Evolutionary conservation across 2,797 vertebrate genomes (phyloP), one percentile per base, ranked within the genome.

Genomic region (Chlorospingus semifuscus): DNA sequence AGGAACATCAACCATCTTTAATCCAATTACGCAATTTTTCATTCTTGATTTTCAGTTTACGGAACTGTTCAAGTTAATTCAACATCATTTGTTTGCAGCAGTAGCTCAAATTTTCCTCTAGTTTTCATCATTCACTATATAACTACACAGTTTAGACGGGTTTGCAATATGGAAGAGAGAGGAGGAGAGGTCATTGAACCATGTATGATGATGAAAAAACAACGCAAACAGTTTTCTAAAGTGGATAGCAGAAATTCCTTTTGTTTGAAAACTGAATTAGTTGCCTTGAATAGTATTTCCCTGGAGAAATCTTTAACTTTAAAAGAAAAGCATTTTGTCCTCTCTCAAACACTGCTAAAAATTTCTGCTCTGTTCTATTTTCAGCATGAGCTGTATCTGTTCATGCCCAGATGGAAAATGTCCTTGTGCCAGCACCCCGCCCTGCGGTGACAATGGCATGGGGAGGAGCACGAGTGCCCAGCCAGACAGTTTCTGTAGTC

Each of bases 381-480:
- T 81, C 42, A 65, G 26, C 50, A 72, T 32, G 10, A 84, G 15
- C 29, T 46, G 7, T 61, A 65, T 56, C 15, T 9, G 2, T 75
- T 75, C 66, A 47, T 69, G 26, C 26, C 60, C 55, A 70, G 21
- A 85, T 1, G 21, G 59, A 85, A 79, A 87, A 61, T 0, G 1
- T 52, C 11, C 17, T 17, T 39, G 22, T 34, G 47, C 32, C 70
- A 82, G 47, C 52, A 69, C 19, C 50, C 23, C 1, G 0, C 37
- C 72, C 34, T 68, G 32, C 0, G 0, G 53, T 2, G 13, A 19
- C 3, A 2, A 34, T 41, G 41, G 52, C 29, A 36, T 1, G 1
- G 59, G n/a, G 32, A 84, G 29, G 6, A 68, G 2, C 1, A 5
- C 3, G 11, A 79, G 34, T 4, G 4, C 15, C 42, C 9, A 1